phyloP scores from a whole-genome alignment of 2,888 invertebrate species.

The Torymus aiolomorphi region DNA sequence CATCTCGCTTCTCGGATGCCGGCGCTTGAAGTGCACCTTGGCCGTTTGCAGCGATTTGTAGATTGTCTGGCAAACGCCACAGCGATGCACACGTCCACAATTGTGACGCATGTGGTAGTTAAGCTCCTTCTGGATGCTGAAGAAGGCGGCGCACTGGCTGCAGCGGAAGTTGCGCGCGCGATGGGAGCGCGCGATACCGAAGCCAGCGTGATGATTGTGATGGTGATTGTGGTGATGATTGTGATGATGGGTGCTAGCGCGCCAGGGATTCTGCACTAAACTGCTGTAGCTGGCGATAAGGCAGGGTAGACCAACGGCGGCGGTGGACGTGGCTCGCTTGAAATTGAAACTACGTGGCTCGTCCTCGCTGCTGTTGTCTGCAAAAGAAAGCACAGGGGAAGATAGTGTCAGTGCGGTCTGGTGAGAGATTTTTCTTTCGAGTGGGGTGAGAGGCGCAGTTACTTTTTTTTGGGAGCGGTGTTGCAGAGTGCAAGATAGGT shows the following conservation, averaged over 20 bases:
- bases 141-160: slow-evolving; percentile 63
- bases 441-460: neutral
- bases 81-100: slow-evolving; percentile 69
- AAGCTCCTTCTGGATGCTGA: slow-evolving; percentile 65
- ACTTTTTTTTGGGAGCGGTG: no score
- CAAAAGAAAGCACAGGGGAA: slow-evolving; percentile 49
- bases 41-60: slow-evolving; percentile 66
- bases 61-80: slow-evolving; percentile 67
- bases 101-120: slow-evolving; percentile 67
- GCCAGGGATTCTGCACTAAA: slow-evolving; percentile 17
- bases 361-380: slow-evolving; percentile 20
- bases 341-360: neutral
- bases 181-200: no score
- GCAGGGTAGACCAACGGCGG: slow-evolving; percentile 13
- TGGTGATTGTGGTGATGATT: neutral
- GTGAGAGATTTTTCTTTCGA: neutral
- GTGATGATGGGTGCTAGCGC: neutral
- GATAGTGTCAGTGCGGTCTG: slow-evolving; percentile 35
- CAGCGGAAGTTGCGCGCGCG: slow-evolving; percentile 58
- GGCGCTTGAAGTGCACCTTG: slow-evolving; percentile 64
- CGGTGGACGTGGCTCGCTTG: no score
- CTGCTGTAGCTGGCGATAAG: slow-evolving; percentile 30
- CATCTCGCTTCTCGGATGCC: slow-evolving; percentile 58
- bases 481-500: no score
- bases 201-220: neutral